These are phyloP conservation scores for Zenarchopterus dispar DNA, from an alignment of 2,797 vertebrate species.

Conservation along the genomic window DNA sequence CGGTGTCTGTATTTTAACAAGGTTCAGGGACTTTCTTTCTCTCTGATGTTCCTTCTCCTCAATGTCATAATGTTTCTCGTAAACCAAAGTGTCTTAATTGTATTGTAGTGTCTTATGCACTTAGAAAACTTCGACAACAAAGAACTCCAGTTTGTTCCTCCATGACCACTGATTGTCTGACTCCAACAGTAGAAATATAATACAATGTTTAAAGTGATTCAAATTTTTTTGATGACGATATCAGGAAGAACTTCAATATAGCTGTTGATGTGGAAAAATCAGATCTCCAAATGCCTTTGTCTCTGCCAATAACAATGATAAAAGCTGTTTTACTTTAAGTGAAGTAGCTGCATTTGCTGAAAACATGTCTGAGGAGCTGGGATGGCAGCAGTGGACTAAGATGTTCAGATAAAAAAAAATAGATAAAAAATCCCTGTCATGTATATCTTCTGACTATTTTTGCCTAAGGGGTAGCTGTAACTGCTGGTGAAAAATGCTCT, in stretches of 20 bases:
- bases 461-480: slow-evolving; percentile 27
- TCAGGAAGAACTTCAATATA: too few species aligned
- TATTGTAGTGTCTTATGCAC: not conserved
- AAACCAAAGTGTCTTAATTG: not conserved
- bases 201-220: too few species aligned
- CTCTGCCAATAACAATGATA: slow-evolving; percentile 17
- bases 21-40: slow-evolving; percentile 22
- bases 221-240: too few species aligned
- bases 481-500: slow-evolving; percentile 38
- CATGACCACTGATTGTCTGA: too few species aligned
- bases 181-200: too few species aligned
- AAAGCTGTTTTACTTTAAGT: slow-evolving; percentile 1
- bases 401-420: slow-evolving; percentile 3
- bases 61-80: slow-evolving; percentile 7
- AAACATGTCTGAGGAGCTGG: slow-evolving; percentile 3
- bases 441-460: slow-evolving; percentile 29
- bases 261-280: slow-evolving; percentile 24
- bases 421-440: slow-evolving; percentile 1
- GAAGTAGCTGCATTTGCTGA: slow-evolving; percentile 25
- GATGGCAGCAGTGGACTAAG: not conserved
- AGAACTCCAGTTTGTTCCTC: not conserved
- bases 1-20: slow-evolving; percentile 27
- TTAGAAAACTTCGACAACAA: not conserved
- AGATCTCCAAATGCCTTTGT: slow-evolving; percentile 25
- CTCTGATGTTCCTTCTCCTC: slow-evolving; percentile 31